Percentiles rank a stretch among this genome's conserved stretches.
phyloP scores from a whole-genome alignment of 1,140 invertebrate genomes.

The Trachymyrmex septentrionalis region DNA sequence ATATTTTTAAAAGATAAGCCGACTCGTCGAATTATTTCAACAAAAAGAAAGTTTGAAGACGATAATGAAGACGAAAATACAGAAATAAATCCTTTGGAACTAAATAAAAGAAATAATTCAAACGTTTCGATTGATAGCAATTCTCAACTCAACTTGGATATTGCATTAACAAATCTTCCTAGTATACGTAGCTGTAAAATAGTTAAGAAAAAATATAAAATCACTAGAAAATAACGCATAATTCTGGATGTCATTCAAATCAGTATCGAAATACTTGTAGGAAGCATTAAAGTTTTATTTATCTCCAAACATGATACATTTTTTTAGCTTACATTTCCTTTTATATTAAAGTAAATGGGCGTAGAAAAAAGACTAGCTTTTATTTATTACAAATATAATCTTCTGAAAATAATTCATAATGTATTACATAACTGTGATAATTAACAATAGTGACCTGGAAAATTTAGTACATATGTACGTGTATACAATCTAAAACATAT shows the following conservation, averaged over 20 bases:
- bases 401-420: conserved; percentile 54
- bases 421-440: conserved; percentile 47
- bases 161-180: background rate
- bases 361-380: conserved; percentile 37
- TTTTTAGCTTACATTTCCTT: background rate
- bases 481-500: background rate
- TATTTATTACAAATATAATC: conserved; percentile 51
- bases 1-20: conserved; percentile 26
- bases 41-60: conserved; percentile 4
- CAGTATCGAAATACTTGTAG: background rate
- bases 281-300: conserved; percentile 48
- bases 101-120: background rate
- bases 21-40: background rate
- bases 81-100: background rate
- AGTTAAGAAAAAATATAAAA: background rate
- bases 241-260: background rate
- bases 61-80: background rate
- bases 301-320: conserved; percentile 25
- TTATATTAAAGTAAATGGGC: conserved; percentile 40
- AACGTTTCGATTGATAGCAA: background rate
- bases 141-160: background rate
- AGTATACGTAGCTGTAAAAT: background rate
- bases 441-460: background rate
- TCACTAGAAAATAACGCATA: background rate
- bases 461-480: conserved; percentile 13